Base-by-base conservation (phyloP, 2,888 invertebrate species). In the Torymus aiolomorphi region DNA sequence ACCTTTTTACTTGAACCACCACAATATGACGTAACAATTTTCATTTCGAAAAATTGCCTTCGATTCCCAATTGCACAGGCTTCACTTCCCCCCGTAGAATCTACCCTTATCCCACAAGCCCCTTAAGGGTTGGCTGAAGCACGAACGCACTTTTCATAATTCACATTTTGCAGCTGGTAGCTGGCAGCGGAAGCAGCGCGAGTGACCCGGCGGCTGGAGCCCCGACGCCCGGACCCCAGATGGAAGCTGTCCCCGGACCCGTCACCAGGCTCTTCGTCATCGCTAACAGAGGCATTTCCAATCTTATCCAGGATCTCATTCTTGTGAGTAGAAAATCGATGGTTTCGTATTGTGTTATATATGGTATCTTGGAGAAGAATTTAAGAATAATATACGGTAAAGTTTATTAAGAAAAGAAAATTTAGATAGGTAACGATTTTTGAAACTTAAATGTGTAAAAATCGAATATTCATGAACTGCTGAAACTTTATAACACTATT, bases 301-400 rank as follows among this genome's bases (percentile, higher is more conserved):
- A 96, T 91, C 93, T 97, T 86, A 94, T 96, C 86, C 96, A 96
- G 91, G 96, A 97, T 91, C 93, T 97, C 87, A 96, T 96, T 91
- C 93, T 96, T 90, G 96, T 96, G 91, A 93, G 92, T 91, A 81
- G 1, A 82, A 63, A 42, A 42, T 42, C 8, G 42, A 42, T 42
- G 42, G 42, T 42, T 42, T 42, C 42, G 42, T 42, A 42, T 42
- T 42, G 42, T 10, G 2, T 59, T 16, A 59, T 59, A 10, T 59
- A 5, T n/a, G 8, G 42, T 42, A 42, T 18, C 16, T 59, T 59
- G 18, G n/a, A 59, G n/a, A 59, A 18, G 59, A 59, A 59, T 14
- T 18, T 0, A 59, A 59, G 1, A 2, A 59, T 4, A 54, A 54
- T 54, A 54, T 54, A 54, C n/a, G 59, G 16, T n/a, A 14, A 16